A percentile compares a stretch with the other conserved stretches of the same genome.
Conservation (phyloP, 1,140 invertebrate genomes). For the Cotesia vestalis region DNA sequence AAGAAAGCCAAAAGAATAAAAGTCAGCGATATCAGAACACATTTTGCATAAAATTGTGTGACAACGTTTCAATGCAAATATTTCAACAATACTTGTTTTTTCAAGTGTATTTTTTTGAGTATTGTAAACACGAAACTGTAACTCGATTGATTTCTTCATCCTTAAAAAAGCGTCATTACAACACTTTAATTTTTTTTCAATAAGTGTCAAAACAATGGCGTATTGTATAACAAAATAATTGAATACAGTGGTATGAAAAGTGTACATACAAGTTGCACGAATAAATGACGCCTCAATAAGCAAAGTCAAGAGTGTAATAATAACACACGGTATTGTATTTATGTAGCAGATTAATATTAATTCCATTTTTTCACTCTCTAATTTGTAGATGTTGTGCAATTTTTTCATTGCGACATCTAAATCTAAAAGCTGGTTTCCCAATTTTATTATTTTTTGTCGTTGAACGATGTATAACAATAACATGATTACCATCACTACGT, state of each 20-base stretch:
- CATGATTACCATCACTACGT: neutral
- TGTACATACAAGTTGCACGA: neutral
- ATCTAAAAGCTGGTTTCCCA: neutral
- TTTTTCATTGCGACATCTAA: neutral
- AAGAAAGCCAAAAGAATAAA: neutral
- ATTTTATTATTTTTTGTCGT: neutral
- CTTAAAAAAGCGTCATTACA: neutral
- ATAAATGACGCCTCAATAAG: neutral
- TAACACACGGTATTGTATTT: neutral
- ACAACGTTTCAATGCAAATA: neutral
- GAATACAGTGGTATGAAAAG: neutral
- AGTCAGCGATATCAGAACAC: neutral
- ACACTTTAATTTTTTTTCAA: conserved; percentile 2
- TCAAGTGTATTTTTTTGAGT: conserved; percentile 5
- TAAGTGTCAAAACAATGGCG: neutral
- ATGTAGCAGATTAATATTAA: neutral
- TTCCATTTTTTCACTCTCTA: neutral
- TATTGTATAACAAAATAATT: neutral
- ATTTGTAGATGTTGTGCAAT: neutral
- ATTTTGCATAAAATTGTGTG: neutral
- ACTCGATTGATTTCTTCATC: neutral
- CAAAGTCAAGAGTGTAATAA: neutral
- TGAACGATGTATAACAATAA: neutral
- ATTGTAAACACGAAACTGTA: neutral
- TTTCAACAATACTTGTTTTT: neutral